Evolutionary conservation across 2,797 vertebrate genomes (phyloP), one percentile per base, ranked within the genome.

Genomic region (Megalops cyprinoides): DNA sequence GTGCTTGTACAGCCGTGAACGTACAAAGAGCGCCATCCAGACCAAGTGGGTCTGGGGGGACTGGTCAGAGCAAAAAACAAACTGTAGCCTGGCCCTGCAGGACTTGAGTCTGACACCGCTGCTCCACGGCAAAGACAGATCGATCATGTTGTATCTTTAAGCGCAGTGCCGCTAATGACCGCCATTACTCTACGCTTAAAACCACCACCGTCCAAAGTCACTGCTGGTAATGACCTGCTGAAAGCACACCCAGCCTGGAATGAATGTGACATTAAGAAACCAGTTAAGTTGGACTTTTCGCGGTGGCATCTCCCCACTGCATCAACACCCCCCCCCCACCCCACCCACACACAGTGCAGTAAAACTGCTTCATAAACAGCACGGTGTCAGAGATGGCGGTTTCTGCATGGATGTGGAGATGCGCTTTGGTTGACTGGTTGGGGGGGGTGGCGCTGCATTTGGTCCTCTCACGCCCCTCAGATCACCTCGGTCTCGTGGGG

Each of bases 401-500:
- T n/a, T 65, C 28, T 34, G 60, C 60, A 34, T 4, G 67, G 37
- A 44, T 23, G 67, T 44, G 3, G 67, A n/a, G 80, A 81, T 81
- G 81, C 58, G 53, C n/a, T 37, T 76, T 31, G 25, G 55, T 78
- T 39, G 56, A 62, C 12, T 8, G 56, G 67, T 28, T n/a, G n/a
- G 46, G 1, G 46, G 8, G 34, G 3, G 55, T 31, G 80, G 14
- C 46, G 37, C 34, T 44, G 20, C n/a, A n/a, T n/a, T n/a, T n/a
- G n/a, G 73, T 39, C 20, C 44, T 20, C 71, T 37, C 62, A 23
- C 14, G 49, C 0, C 51, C 58, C 65, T 91, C 82, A 92, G 75
- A 88, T 83, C 15, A 81, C 82, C 87, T 98, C 96, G 0, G 86
- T 90, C 80, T 95, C 87, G 44, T 97, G 96, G 7, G 82, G 90